phyloP scores from a whole-genome alignment of 2,888 invertebrate genomes.

The Shargacucullia verbasci region DNA sequence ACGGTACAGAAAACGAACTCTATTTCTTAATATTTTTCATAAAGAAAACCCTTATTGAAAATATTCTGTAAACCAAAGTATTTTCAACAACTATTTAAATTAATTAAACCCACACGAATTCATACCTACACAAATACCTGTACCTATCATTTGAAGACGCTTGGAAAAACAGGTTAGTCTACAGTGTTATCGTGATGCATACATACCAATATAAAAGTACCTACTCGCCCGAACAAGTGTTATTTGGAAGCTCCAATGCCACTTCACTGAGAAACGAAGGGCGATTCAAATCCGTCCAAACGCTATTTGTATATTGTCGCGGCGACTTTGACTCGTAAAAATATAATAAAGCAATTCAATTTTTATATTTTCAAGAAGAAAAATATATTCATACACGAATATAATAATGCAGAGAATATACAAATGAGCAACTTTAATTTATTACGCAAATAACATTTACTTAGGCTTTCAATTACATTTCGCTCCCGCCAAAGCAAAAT shows the following conservation, averaged over 20 bases:
- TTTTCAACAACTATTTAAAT: conserved; percentile 2
- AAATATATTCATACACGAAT: conserved; percentile 19
- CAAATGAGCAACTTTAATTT: conserved; percentile 36
- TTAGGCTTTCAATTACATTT: conserved; percentile 64
- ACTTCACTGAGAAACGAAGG: conserved; percentile 9
- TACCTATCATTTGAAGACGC: conserved; percentile 32
- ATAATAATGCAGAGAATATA: too few species aligned
- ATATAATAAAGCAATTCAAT: conserved; percentile 34
- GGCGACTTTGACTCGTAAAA: conserved; percentile 7
- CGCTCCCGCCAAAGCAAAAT: conserved; percentile 56
- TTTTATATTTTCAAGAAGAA: conserved; percentile 16
- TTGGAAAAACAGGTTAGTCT: conserved; percentile 47
- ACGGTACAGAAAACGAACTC: too few species aligned
- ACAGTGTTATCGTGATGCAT: conserved; percentile 42
- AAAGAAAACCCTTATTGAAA: too few species aligned
- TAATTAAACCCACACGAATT: neutral
- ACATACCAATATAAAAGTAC: conserved; percentile 20
- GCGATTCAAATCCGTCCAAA: conserved; percentile 6
- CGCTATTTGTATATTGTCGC: conserved; percentile 4
- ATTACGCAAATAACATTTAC: conserved; percentile 49
- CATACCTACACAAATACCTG: conserved; percentile 38
- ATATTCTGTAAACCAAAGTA: too few species aligned
- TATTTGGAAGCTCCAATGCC: conserved; percentile 29
- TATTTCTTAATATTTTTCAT: too few species aligned
- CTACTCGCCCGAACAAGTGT: conserved; percentile 22